Conservation (phyloP, 1,140 invertebrate species). For the Hycleus cichorii region DNA sequence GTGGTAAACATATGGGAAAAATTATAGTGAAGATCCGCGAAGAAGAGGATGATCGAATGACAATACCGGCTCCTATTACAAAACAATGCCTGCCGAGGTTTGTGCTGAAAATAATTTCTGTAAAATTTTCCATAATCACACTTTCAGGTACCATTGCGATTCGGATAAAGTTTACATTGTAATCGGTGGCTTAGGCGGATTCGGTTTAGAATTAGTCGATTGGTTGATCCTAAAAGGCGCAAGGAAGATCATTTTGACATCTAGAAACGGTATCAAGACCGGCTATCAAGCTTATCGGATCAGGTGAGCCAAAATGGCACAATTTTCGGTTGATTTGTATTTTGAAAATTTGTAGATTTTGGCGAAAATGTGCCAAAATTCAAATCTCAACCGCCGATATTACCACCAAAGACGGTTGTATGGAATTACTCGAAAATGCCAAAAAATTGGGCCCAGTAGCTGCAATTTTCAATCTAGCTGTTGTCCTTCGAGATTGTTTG, state of each 20-base stretch:
- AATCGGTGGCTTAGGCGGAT: conserved; percentile 76
- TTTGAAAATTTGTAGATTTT: conserved; percentile 36
- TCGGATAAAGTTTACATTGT: conserved; percentile 52
- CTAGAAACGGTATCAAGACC: conserved; percentile 65
- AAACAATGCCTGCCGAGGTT: no score
- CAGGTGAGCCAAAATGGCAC: conserved; percentile 35
- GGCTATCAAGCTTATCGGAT: conserved; percentile 70
- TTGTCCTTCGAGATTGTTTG: conserved; percentile 49
- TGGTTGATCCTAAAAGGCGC: conserved; percentile 80
- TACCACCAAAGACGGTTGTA: conserved; percentile 43
- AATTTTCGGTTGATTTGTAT: background rate
- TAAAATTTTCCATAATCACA: no score
- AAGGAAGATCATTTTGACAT: conserved; percentile 69
- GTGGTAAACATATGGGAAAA: conserved; percentile 85
- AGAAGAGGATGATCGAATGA: conserved; percentile 39
- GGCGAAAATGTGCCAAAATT: conserved; percentile 49
- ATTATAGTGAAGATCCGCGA: conserved; percentile 61
- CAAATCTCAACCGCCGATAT: conserved; percentile 45
- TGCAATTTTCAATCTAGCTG: conserved; percentile 72
- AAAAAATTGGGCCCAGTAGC: conserved; percentile 55
- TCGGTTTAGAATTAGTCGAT: conserved; percentile 83
- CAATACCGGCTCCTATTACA: background rate
- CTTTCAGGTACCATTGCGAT: conserved; percentile 25
- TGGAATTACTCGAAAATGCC: conserved; percentile 52
- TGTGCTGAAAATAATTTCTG: no score